Conservation (phyloP, 1,140 invertebrate species). For the Trichonephila clavata region DNA sequence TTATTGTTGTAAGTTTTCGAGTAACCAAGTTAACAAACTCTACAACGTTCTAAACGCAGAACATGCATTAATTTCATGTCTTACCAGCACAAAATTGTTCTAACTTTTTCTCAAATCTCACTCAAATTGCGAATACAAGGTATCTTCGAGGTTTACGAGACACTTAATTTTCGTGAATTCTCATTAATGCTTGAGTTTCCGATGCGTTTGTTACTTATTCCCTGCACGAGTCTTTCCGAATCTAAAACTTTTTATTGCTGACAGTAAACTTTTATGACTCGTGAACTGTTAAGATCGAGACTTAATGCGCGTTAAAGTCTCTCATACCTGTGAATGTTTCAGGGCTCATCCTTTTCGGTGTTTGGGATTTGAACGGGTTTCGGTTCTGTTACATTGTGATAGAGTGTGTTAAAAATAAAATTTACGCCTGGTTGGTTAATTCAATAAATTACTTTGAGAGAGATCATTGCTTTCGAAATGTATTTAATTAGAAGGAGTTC, state of each 20-base stretch:
- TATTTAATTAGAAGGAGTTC: too few relatives aligned
- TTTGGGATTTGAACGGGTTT: not conserved
- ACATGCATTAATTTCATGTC: not conserved
- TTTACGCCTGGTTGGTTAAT: not conserved
- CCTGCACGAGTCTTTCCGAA: not conserved
- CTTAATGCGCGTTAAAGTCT: not conserved
- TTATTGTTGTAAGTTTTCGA: not conserved
- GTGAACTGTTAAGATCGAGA: slow-evolving; percentile 12
- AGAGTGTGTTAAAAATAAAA: not conserved
- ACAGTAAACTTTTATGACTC: slow-evolving; percentile 30
- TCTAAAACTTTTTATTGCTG: slow-evolving; percentile 36
- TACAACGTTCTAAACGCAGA: not conserved
- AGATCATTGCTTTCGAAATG: not conserved
- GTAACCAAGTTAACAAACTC: not conserved
- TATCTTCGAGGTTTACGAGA: not conserved
- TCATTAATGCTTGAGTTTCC: not conserved
- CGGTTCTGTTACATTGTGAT: not conserved
- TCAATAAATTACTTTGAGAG: not conserved
- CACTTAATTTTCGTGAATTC: slow-evolving; percentile 18
- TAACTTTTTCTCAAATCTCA: not conserved
- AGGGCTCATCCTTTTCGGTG: not conserved
- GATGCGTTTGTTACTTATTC: not conserved
- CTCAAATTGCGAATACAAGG: not conserved
- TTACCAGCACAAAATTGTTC: not conserved
- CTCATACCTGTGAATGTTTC: slow-evolving; percentile 7